Percentiles rank a stretch among this genome's conserved stretches.
Conservation (phyloP, 2,797 vertebrate genomes). For the Leptodactylus fallax region DNA sequence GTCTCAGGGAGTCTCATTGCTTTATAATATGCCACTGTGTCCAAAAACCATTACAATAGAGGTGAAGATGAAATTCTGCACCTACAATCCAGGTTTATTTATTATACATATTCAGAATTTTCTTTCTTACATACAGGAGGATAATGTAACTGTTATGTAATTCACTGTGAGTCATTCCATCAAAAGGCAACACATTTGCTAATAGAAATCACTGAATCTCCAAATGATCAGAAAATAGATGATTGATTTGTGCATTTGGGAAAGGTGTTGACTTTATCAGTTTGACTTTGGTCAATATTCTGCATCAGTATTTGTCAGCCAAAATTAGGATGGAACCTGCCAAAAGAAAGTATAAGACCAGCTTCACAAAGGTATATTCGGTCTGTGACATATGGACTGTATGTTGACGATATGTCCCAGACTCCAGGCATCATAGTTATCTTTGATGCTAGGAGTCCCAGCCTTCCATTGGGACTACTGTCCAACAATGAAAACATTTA, state of each 20-base stretch:
- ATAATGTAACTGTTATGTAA: slow-evolving; percentile 2
- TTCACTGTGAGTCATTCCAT: background rate
- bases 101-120: background rate
- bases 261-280: background rate
- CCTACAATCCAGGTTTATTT: background rate
- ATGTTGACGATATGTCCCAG: too few relatives aligned
- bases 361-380: too few relatives aligned
- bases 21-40: background rate
- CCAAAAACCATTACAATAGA: background rate
- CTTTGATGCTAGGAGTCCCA: too few relatives aligned
- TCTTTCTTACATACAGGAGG: background rate
- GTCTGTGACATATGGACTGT: too few relatives aligned
- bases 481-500: too few relatives aligned
- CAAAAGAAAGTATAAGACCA: too few relatives aligned
- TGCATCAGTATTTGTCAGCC: too few relatives aligned
- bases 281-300: background rate
- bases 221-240: background rate
- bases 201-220: background rate
- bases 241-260: background rate
- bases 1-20: background rate
- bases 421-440: too few relatives aligned
- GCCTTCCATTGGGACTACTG: too few relatives aligned
- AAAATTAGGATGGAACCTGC: too few relatives aligned
- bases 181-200: background rate
- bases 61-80: background rate